A percentile compares a stretch with the other conserved stretches of the same genome.
phyloP scores from a whole-genome alignment of 2,113 vertebrate genomes.

The Suncus etruscus region DNA sequence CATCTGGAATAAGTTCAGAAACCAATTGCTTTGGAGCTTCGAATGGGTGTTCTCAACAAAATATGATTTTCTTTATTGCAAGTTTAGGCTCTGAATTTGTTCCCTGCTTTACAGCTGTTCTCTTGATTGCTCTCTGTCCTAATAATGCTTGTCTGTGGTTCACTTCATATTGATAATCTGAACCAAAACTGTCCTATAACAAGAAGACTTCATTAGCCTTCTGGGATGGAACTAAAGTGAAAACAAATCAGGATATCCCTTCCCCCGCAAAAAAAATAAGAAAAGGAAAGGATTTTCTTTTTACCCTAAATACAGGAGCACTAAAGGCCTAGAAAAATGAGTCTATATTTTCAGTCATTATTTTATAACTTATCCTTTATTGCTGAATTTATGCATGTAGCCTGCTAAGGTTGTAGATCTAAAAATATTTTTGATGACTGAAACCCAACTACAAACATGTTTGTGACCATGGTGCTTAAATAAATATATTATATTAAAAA shows the following conservation, averaged over 20 bases:
- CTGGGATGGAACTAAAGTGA: conserved; percentile 10
- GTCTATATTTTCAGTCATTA: conserved; percentile 15
- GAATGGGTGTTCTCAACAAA: conserved; percentile 32
- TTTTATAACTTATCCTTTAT: conserved; percentile 50
- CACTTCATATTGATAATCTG: neutral
- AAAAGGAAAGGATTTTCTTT: neutral
- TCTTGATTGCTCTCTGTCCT: conserved; percentile 8
- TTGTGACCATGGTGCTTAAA: too few species aligned
- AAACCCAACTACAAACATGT: too few species aligned
- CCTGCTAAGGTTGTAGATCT: conserved; percentile 23
- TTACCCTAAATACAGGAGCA: conserved; percentile 20
- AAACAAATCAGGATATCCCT: neutral
- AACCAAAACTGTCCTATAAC: conserved; percentile 20
- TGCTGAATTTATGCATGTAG: conserved; percentile 32
- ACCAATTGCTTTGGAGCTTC: conserved; percentile 56
- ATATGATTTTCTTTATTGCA: conserved; percentile 36
- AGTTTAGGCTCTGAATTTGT: neutral
- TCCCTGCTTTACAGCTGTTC: neutral
- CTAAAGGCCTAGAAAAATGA: neutral
- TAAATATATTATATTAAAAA: too few species aligned
- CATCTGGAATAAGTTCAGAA: conserved; percentile 64
- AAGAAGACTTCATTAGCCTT: conserved; percentile 11
- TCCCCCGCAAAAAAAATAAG: neutral
- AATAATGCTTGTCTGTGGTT: conserved; percentile 4
- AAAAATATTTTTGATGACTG: neutral